Base-by-base conservation (phyloP, 1,140 invertebrate genomes). In the Drosophila pruinosa region DNA sequence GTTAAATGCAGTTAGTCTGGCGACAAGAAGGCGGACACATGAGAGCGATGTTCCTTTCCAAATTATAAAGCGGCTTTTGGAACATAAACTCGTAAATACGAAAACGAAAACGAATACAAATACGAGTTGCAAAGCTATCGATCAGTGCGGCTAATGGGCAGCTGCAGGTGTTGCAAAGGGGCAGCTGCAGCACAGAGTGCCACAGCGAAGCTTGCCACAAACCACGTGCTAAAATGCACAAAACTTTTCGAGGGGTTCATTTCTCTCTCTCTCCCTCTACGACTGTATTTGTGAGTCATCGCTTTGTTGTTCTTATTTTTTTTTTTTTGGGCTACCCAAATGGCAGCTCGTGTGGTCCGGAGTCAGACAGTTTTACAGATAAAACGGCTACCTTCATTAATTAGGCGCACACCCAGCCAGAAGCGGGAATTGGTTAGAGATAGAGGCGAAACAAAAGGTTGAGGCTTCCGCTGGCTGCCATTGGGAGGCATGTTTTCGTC, bases 61-160 rank as follows among this genome's bases (percentile, higher is more conserved):
- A 83, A 83, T 83, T 83, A 85, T 62, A 83, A 76, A 83, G 79
- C 79, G 79, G 79, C 80, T 75, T 85, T 75, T 28, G 14, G 38
- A 45, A 69, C n/a, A 58, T 54, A 21, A 36, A 39, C 12, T 24
- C 14, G 56, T 24, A 45, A 47, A 28, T 31, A 54, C 39, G 15
- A 54, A 61, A 36, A 10, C 50, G 19, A 65, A n/a, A 31, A 26
- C 14, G 8, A 15, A 21, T 52, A 39, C 45, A 36, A 57, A 24
- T 36, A 14, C 14, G 38, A 70, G 38, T 67, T 64, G 63, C 39
- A 63, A 73, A 68, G 64, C 65, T 73, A 59, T 63, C 56, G 67
- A 75, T 70, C 72, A 65, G 71, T 63, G 69, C 52, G 70, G 74
- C 74, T 83, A 78, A 78, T 78, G 78, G 70, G 45, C 74, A 78